Conservation (phyloP, 2,888 invertebrate genomes). For the Ethmia dodecea region DNA sequence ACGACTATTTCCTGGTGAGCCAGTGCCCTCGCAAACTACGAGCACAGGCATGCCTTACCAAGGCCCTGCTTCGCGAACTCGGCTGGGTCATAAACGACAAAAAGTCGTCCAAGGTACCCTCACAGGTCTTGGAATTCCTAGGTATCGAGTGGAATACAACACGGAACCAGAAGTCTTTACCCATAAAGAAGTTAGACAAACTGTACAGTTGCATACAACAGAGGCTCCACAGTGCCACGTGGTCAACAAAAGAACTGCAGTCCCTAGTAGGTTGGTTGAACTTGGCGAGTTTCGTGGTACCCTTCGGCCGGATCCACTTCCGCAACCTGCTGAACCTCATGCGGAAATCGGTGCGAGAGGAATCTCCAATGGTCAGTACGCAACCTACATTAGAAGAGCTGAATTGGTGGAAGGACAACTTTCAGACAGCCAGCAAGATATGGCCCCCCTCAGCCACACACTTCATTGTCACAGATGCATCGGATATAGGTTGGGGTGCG, state of each 20-base stretch:
- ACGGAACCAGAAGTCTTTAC: background rate
- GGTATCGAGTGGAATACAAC: slow-evolving; percentile 19
- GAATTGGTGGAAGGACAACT: background rate
- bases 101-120: slow-evolving; percentile 3
- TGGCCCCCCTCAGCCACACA: background rate
- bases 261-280: slow-evolving; percentile 14
- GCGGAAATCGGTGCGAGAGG: background rate
- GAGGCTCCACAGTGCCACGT: background rate
- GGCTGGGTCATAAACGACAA: slow-evolving; percentile 6
- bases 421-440: background rate
- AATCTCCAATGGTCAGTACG: background rate
- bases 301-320: slow-evolving; percentile 12
- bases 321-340: slow-evolving; percentile 13
- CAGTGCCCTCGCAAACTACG: background rate
- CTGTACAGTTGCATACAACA: background rate
- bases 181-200: background rate
- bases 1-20: slow-evolving; percentile 5
- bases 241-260: slow-evolving; percentile 12
- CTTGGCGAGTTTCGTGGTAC: slow-evolving; percentile 15
- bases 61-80: background rate
- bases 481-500: slow-evolving; percentile 11
- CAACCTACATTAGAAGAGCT: background rate
- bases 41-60: background rate
- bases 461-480: slow-evolving; percentile 18
- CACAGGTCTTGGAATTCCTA: slow-evolving; percentile 15